Evolutionary conservation across 2,113 vertebrate genomes (phyloP).

Genomic region (Castor canadensis): DNA sequence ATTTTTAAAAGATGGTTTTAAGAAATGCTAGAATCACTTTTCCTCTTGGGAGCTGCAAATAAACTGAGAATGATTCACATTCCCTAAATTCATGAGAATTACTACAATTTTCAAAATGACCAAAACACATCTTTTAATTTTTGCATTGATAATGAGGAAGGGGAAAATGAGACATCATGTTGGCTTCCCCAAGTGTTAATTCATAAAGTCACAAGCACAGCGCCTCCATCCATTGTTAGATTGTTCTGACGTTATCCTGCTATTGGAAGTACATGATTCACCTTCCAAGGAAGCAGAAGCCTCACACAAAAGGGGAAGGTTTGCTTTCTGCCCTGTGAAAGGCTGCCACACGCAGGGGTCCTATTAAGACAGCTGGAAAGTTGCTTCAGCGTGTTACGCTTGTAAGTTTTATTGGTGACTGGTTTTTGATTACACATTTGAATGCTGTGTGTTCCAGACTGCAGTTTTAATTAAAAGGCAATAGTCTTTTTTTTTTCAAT

Average conservation of each 20-base stretch:
- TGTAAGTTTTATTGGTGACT: constrained; percentile 92
- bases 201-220: constrained; percentile 74
- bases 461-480: constrained; percentile 87
- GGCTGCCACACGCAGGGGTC: constrained; percentile 89
- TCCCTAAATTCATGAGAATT: background rate
- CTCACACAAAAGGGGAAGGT: constrained; percentile 89
- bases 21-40: constrained; percentile 50
- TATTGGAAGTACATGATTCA: constrained; percentile 87
- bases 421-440: constrained; percentile 91
- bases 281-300: constrained; percentile 92
- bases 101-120: constrained; percentile 32
- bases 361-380: constrained; percentile 92
- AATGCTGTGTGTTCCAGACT: constrained; percentile 86
- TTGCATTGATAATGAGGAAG: constrained; percentile 60
- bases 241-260: constrained; percentile 80
- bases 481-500: constrained; percentile 68
- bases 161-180: constrained; percentile 72
- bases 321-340: constrained; percentile 86
- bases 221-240: constrained; percentile 67
- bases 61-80: constrained; percentile 27
- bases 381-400: constrained; percentile 89
- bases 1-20: constrained; percentile 51
- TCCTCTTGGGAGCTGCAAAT: constrained; percentile 16
- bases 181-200: constrained; percentile 66
- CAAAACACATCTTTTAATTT: constrained; percentile 47